phyloP scores from a whole-genome alignment of 2,113 vertebrate species.

The Podocnemis expansa region DNA sequence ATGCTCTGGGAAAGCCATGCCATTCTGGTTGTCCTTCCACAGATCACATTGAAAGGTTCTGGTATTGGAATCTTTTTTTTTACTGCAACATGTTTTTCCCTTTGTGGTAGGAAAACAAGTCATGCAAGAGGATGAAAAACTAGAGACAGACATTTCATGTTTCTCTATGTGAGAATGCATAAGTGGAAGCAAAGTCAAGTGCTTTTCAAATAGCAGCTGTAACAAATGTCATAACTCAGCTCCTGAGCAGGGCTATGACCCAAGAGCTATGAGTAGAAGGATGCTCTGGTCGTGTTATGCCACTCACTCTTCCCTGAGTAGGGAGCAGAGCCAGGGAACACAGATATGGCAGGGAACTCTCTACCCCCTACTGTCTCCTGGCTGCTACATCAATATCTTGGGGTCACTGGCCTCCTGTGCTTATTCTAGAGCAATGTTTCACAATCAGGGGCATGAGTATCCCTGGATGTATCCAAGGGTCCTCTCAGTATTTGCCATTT shows the following conservation, averaged over 20 bases:
- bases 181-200: neutral
- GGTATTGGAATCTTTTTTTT: neutral
- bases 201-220: neutral
- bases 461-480: too few relatives aligned
- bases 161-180: neutral
- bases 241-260: neutral
- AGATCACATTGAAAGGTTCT: neutral
- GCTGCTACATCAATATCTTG: neutral
- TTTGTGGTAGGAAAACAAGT: neutral
- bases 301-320: neutral
- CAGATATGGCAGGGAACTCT: neutral
- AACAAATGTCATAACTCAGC: neutral
- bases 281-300: neutral
- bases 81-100: neutral
- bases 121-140: neutral
- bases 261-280: accelerated
- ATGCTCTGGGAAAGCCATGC: neutral
- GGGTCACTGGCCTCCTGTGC: neutral
- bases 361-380: neutral
- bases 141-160: neutral
- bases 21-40: neutral
- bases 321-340: too few relatives aligned
- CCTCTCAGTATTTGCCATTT: too few relatives aligned
- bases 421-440: neutral
- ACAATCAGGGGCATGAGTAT: too few relatives aligned